These are phyloP conservation scores for Andricus curvator DNA, from an alignment of 2,888 invertebrate genomes.

Conservation along the genomic window DNA sequence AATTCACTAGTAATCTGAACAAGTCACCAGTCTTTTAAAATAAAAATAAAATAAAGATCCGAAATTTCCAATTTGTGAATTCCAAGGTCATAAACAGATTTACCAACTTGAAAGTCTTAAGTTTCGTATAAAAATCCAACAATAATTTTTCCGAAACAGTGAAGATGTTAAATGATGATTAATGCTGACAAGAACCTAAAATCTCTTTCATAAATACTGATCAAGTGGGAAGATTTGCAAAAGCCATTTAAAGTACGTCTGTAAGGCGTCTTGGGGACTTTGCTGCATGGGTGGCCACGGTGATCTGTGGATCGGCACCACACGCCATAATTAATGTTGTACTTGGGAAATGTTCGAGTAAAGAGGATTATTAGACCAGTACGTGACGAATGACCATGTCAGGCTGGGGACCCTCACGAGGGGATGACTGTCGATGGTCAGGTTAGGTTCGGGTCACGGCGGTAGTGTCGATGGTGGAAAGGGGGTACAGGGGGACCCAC, in stretches of 20 bases:
- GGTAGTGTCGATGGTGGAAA: constrained; percentile 42
- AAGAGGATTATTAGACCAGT: constrained; percentile 70
- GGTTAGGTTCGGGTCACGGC: constrained; percentile 53
- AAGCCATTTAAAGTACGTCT: neutral
- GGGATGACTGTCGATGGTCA: constrained; percentile 55
- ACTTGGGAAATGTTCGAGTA: constrained; percentile 55
- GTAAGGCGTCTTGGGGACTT: constrained; percentile 13
- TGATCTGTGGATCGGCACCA: neutral
- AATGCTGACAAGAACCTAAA: neutral
- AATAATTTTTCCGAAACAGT: neutral
- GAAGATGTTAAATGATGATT: neutral
- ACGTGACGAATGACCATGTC: constrained; percentile 68
- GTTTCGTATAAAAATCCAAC: no score
- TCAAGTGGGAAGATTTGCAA: neutral
- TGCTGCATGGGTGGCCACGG: constrained; percentile 19
- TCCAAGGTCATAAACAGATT: no score
- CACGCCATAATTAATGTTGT: constrained; percentile 41
- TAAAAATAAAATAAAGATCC: no score
- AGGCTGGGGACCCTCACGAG: constrained; percentile 49
- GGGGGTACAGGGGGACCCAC: constrained; percentile 44
- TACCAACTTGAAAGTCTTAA: no score
- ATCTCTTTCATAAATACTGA: neutral
- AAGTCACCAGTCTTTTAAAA: no score
- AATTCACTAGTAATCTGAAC: no score
- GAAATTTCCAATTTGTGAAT: no score